Conservation (phyloP, 2,113 vertebrate species). For the Leiothrix lutea region DNA sequence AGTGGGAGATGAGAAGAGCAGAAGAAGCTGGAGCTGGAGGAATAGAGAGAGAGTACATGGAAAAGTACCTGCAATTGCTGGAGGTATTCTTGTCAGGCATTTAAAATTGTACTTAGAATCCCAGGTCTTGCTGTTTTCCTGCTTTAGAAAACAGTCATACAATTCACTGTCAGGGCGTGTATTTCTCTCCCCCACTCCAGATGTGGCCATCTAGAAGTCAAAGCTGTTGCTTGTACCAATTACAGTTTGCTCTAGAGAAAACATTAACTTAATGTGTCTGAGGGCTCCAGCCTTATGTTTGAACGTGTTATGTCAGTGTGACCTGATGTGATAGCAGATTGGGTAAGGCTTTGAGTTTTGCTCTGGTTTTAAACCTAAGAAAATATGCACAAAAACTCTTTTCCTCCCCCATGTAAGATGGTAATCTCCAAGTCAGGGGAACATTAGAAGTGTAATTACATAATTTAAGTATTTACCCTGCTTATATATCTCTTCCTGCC, state of each 20-base stretch:
- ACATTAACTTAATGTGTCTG: not conserved
- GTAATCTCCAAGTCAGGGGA: not conserved
- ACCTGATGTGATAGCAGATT: conserved; percentile 2
- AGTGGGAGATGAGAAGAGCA: not conserved
- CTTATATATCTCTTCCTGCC: not conserved
- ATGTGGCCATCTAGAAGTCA: not conserved
- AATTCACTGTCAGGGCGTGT: not conserved
- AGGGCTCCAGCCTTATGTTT: not conserved
- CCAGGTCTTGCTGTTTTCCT: not conserved
- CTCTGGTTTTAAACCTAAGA: not conserved
- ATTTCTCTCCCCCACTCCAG: not conserved
- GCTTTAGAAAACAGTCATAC: not conserved
- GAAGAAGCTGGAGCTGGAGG: not conserved
- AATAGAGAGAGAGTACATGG: not conserved
- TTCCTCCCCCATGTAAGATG: not conserved
- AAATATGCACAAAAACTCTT: not conserved
- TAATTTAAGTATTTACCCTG: not conserved
- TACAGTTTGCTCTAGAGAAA: conserved; percentile 2
- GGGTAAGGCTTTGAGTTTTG: not conserved
- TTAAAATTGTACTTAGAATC: not conserved
- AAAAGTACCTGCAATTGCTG: not conserved
- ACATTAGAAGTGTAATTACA: not conserved
- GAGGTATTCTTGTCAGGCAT: not conserved
- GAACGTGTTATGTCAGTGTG: not conserved
- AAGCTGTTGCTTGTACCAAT: not conserved